phyloP scores from a whole-genome alignment of 2,888 invertebrate species.

The Saturnia japonica region DNA sequence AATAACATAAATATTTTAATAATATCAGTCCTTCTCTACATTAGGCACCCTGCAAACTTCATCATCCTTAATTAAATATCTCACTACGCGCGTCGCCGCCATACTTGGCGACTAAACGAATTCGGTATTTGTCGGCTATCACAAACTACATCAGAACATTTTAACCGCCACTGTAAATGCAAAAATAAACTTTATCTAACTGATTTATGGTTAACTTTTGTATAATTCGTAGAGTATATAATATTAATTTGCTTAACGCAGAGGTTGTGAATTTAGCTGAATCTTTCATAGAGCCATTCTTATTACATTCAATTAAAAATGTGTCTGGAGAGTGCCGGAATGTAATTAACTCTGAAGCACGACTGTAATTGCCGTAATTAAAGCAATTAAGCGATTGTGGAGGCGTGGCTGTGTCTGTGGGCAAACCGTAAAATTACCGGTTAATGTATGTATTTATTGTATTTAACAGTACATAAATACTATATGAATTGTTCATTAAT shows the following conservation, averaged over 20 bases:
- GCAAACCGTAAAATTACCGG: slow-evolving; percentile 7
- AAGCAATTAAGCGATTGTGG: slow-evolving; percentile 54
- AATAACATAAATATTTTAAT: neutral
- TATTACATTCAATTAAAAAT: slow-evolving; percentile 18
- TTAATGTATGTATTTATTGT: neutral
- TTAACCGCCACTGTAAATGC: slow-evolving; percentile 28
- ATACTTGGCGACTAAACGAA: slow-evolving; percentile 55
- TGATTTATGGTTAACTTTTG: neutral
- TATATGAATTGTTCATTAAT: neutral
- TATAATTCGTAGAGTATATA: neutral
- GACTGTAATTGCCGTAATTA: slow-evolving; percentile 44
- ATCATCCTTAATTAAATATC: slow-evolving; percentile 50
- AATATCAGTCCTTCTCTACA: slow-evolving; percentile 8
- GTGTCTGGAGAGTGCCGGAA: slow-evolving; percentile 30
- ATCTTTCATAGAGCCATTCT: slow-evolving; percentile 10
- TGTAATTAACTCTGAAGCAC: slow-evolving; percentile 45
- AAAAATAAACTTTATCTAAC: slow-evolving; percentile 35
- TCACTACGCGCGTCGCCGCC: slow-evolving; percentile 40
- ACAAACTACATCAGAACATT: slow-evolving; percentile 31
- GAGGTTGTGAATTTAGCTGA: slow-evolving; percentile 13
- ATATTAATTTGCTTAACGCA: slow-evolving; percentile 9
- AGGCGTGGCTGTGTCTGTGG: slow-evolving; percentile 14
- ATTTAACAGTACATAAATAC: neutral
- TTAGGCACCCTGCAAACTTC: slow-evolving; percentile 7
- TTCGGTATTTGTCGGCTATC: slow-evolving; percentile 59